Conservation (phyloP, 1,140 invertebrate genomes). For the Brachystomella parvula region DNA sequence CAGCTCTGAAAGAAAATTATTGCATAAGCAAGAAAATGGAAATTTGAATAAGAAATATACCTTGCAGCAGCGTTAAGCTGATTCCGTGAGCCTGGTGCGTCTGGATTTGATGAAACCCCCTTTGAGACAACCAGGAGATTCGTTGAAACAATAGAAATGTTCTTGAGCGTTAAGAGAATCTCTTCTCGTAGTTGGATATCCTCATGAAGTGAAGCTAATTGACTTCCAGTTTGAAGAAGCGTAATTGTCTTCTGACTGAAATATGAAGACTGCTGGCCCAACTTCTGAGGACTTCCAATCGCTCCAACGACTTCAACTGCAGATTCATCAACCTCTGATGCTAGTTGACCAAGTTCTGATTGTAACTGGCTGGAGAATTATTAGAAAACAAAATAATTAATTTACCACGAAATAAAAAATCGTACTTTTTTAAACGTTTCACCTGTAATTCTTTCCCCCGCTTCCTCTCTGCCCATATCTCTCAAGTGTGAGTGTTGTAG, state of each 20-base stretch:
- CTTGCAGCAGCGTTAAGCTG: slow-evolving; percentile 74
- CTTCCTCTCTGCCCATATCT: slow-evolving; percentile 44
- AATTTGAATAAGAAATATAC: slow-evolving; percentile 39
- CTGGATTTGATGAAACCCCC: slow-evolving; percentile 77
- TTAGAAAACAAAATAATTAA: background rate
- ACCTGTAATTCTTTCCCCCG: slow-evolving; percentile 66
- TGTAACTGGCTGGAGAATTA: slow-evolving; percentile 60
- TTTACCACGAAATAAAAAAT: slow-evolving; percentile 5
- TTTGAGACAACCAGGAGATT: slow-evolving; percentile 81
- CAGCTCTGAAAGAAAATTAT: slow-evolving; percentile 47
- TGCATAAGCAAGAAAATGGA: slow-evolving; percentile 12
- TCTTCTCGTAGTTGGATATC: slow-evolving; percentile 60
- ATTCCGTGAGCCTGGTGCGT: slow-evolving; percentile 82
- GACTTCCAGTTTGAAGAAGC: slow-evolving; percentile 29
- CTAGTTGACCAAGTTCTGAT: slow-evolving; percentile 72
- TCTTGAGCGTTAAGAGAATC: slow-evolving; percentile 78
- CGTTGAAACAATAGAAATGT: slow-evolving; percentile 76
- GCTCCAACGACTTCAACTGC: slow-evolving; percentile 45
- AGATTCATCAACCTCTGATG: slow-evolving; percentile 65
- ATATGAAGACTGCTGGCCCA: slow-evolving; percentile 63
- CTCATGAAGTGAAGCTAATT: slow-evolving; percentile 40
- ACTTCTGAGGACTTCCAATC: slow-evolving; percentile 52
- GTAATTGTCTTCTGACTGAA: slow-evolving; percentile 52
- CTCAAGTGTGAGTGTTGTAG: slow-evolving; percentile 62
- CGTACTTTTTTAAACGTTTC: slow-evolving; percentile 26